These are phyloP conservation scores for Lamprologus speciosus DNA, from an alignment of 2,113 vertebrate species.

Conservation along the genomic window DNA sequence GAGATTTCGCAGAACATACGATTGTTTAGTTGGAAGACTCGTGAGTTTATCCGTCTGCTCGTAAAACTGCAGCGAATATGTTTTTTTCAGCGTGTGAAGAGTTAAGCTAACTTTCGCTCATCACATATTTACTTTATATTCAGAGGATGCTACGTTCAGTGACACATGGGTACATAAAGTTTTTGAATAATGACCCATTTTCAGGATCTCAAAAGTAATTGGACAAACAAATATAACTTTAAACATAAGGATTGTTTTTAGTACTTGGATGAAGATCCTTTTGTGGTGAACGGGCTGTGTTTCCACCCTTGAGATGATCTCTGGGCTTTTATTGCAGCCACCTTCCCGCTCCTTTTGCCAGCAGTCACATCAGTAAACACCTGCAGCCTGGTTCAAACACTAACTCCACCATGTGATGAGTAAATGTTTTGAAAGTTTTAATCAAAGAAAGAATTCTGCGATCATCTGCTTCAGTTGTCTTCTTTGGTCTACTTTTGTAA, in stretches of 20 bases:
- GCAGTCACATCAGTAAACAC: not conserved
- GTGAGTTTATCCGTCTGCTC: not conserved
- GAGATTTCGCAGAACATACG: not conserved
- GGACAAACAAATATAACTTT: not conserved
- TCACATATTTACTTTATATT: not conserved
- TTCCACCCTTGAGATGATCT: not conserved
- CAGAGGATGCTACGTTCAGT: not conserved
- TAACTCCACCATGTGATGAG: not conserved
- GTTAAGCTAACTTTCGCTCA: not conserved
- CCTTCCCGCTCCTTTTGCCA: not conserved
- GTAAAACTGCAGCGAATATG: not conserved
- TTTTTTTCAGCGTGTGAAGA: fast-evolving
- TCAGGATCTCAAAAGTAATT: not conserved
- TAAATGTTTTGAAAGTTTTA: not conserved
- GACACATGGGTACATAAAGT: not conserved
- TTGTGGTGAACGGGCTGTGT: not conserved
- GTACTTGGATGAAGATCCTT: not conserved
- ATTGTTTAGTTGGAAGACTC: not conserved
- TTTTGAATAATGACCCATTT: not conserved
- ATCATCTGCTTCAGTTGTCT: not conserved
- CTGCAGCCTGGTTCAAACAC: not conserved
- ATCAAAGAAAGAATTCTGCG: not conserved
- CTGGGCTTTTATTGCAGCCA: not conserved
- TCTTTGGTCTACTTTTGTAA: not conserved
- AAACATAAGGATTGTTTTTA: not conserved